Evolutionary conservation across 2,888 invertebrate species (phyloP), one percentile per base, ranked within the genome.

Genomic region (Minunthozetes semirufus): DNA sequence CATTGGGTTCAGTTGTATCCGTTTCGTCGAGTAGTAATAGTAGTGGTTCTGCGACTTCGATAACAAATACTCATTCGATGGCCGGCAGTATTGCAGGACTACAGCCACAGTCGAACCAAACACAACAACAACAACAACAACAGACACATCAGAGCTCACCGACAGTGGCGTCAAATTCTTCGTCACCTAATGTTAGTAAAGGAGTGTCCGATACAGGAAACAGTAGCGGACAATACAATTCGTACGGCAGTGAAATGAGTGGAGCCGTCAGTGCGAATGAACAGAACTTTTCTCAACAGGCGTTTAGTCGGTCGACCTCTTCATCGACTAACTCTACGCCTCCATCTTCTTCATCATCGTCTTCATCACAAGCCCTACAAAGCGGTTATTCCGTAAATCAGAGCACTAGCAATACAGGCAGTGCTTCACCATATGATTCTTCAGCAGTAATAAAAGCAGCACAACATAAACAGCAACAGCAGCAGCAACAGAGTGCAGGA

Each of bases 11-110:
- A 71, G 46, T 25, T 33, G 27, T 50, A 22, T 19, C 5, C 17
- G 13, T 17, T 48, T 13, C 72, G 27, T n/a, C n/a, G n/a, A n/a
- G n/a, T n/a, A n/a, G n/a, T n/a, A n/a, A n/a, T n/a, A n/a, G n/a
- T n/a, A n/a, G n/a, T n/a, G n/a, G n/a, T n/a, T n/a, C n/a, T n/a
- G 42, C 75, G 9, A 29, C 74, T 22, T 76, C 76, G 9, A 33
- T 48, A 27, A 48, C 68, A 22, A 76, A 76, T 76, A 76, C 76
- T 76, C 76, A 76, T 63, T 50, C 71, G 17, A 29, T 72, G 11
- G 53, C 27, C 17, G 29, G 33, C n/a, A 19, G 66, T 38, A n/a
- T 25, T 3, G 53, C 53, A 19, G 53, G 72, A 53, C 3, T 42
- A 22, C 73, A 68, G 19, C 73, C 63, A 22, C 25, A 38, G 8